Conservation (phyloP, 2,113 vertebrate genomes). For the Lagopus leucura region DNA sequence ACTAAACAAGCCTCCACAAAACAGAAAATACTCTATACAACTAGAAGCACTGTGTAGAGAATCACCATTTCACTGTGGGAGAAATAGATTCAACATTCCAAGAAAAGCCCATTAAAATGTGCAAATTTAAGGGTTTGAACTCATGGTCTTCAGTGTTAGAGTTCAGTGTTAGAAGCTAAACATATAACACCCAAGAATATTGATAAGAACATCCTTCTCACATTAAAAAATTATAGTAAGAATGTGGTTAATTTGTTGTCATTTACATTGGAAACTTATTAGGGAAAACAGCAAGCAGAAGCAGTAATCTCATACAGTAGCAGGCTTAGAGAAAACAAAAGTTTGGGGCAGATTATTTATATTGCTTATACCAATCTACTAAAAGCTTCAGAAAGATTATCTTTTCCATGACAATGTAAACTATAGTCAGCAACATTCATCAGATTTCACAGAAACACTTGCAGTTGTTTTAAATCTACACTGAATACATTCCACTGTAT, state of each 20-base stretch:
- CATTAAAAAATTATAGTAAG: background rate
- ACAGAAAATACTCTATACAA: background rate
- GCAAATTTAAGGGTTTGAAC: background rate
- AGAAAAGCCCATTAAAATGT: background rate
- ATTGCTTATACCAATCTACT: conserved; percentile 11
- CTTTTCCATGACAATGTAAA: conserved; percentile 47
- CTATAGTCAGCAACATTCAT: background rate
- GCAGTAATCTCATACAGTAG: background rate
- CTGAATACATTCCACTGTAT: conserved; percentile 11
- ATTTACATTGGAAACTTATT: background rate
- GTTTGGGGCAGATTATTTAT: conserved; percentile 28
- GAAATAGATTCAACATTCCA: background rate
- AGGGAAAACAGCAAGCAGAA: background rate
- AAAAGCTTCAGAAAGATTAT: conserved; percentile 58
- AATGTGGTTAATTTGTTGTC: background rate
- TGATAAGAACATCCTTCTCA: background rate
- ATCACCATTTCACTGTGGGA: background rate
- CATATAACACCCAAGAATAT: background rate
- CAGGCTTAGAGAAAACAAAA: conserved; percentile 2
- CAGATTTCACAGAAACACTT: conserved; percentile 44
- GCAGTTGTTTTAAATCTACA: conserved; percentile 44
- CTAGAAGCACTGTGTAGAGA: background rate
- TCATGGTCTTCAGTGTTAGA: background rate
- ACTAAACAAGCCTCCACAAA: background rate
- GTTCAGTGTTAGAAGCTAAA: background rate